These are phyloP conservation scores for Chironomus tentans DNA, from an alignment of 2,888 invertebrate species.

Conservation along the genomic window DNA sequence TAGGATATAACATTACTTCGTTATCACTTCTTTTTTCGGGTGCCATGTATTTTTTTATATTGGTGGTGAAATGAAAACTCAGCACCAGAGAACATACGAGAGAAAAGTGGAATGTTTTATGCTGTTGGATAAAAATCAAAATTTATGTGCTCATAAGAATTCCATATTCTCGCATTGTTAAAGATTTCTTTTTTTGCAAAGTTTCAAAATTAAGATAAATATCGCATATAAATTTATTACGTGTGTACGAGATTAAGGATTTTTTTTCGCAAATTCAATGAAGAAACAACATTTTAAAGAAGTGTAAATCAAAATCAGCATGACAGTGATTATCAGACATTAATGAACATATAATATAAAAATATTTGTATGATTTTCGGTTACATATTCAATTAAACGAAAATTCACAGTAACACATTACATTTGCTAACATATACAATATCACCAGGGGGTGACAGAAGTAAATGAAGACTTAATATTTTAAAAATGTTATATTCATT, in stretches of 20 bases:
- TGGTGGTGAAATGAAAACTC: neutral
- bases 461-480: neutral
- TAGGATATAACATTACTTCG: neutral
- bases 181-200: too few species aligned
- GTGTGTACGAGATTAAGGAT: neutral
- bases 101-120: too few species aligned
- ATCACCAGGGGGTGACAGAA: constrained; percentile 22
- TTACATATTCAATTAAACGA: neutral
- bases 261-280: neutral
- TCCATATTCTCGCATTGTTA: too few species aligned
- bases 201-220: too few species aligned
- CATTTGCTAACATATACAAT: neutral
- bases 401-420: neutral
- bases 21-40: neutral
- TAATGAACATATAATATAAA: neutral
- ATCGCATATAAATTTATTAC: neutral
- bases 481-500: neutral
- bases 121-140: too few species aligned
- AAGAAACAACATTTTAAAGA: neutral
- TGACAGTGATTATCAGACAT: neutral
- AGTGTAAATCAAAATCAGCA: neutral
- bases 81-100: too few species aligned
- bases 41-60: neutral
- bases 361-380: neutral
- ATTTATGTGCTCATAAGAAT: too few species aligned